Percentiles rank a stretch among this genome's conserved stretches.
Conservation (phyloP, 2,113 vertebrate species). For the Takifugu bimaculatus region DNA sequence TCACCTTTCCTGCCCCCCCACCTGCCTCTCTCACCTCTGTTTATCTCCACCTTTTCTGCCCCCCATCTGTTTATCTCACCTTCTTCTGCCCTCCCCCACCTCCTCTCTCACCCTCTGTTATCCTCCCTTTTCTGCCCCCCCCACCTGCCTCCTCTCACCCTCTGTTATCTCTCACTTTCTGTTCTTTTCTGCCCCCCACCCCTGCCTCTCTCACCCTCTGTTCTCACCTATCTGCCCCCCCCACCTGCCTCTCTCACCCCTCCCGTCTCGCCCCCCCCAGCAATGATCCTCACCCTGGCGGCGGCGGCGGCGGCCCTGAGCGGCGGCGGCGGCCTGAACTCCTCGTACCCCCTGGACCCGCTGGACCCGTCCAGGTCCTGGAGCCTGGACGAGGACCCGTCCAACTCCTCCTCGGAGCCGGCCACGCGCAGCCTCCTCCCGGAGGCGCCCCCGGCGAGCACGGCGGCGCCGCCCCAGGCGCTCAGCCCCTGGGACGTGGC, state of each 20-base stretch:
- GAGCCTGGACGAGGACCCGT: slow-evolving; percentile 59
- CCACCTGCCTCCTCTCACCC: too few species aligned
- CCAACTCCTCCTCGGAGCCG: slow-evolving; percentile 68
- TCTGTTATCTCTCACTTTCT: too few species aligned
- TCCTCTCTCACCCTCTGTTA: too few species aligned
- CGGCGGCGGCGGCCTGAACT: slow-evolving; percentile 57
- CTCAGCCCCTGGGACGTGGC: slow-evolving; percentile 89
- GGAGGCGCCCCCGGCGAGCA: slow-evolving; percentile 49
- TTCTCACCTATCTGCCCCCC: background rate
- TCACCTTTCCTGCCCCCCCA: background rate
- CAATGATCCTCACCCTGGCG: slow-evolving; percentile 80
- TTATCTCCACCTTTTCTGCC: background rate
- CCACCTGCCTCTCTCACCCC: background rate
- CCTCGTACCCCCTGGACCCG: slow-evolving; percentile 62
- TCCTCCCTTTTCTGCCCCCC: background rate
- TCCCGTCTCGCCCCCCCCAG: slow-evolving; percentile 46
- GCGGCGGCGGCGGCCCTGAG: slow-evolving; percentile 69
- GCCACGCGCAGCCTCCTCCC: slow-evolving; percentile 46
- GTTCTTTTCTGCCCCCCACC: too few species aligned
- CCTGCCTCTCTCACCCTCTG: background rate
- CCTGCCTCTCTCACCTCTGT: too few species aligned
- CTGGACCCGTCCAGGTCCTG: slow-evolving; percentile 65
- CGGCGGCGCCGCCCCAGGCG: slow-evolving; percentile 8
- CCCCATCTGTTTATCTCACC: background rate
- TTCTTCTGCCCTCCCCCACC: too few species aligned